Base-by-base conservation (phyloP, 2,888 invertebrate species). In the Pomacea canaliculata region DNA sequence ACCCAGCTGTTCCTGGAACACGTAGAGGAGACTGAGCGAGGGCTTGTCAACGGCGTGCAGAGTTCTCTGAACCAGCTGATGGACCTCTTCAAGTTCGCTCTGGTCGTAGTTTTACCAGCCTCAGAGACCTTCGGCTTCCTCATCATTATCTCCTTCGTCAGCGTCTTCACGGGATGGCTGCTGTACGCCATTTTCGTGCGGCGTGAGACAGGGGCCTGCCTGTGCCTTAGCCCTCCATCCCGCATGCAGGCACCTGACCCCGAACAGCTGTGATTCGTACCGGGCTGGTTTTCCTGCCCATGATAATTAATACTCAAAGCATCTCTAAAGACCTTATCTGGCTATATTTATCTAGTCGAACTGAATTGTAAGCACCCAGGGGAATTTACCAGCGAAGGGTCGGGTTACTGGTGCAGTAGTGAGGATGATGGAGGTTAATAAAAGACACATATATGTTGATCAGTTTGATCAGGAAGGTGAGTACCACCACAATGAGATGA, bases 21-120 rank as follows among this genome's bases (percentile, higher is more conserved):
- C 19, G 91, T 92, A 7, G 83, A 80, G 8, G 92, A 92, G 76
- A 80, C 84, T 4, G 90, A 92, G 80, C 87, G 92, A 46, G 92
- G 92, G 16, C 88, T 90, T 9, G 90, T 93, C 23, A 91, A 91
- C 79, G 92, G 92, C 8, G 92, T 93, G 7, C 93, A 93, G 83
- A 89, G 87, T 72, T 91, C 92, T 1, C 83, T 93, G 23, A 92
- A 92, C 85, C 91, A 90, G 85, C 80, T 90, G 23, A 89, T 92
- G 89, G 91, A 92, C 81, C 89, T 92, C 82, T 69, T 92, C 49
- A 92, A 92, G 83, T 92, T 91, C 80, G 78, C 89, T 48, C 85
- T 92, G 60, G 92, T 92, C 19, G 91, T 92, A n/a, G 79, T 89
- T 9, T 84, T 91, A 10, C 92, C 93, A 0, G 82, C 87, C 62